A percentile compares a stretch with the other conserved stretches of the same genome.
Evolutionary conservation across 35 echinoderm and acorn worm species (phyloP).

Genomic region (Chiridota heheva): DNA sequence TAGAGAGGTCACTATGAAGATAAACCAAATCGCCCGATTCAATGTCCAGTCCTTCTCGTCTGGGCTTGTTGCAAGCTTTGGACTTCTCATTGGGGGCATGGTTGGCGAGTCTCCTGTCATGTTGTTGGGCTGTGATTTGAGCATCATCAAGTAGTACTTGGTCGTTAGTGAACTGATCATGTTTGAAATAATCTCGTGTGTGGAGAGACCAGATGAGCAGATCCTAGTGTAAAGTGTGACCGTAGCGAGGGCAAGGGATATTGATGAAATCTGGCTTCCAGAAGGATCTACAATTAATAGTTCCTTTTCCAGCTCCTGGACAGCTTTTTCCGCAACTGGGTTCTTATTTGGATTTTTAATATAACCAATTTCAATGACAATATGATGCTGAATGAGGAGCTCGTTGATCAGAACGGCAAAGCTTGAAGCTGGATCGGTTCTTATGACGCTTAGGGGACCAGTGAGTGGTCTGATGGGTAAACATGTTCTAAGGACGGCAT

Average conservation of each 20-base stretch:
- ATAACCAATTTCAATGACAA: no score
- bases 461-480: slow-evolving; percentile 32
- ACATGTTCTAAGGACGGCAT: slow-evolving; percentile 24
- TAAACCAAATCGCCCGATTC: slow-evolving; percentile 68
- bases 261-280: slow-evolving; percentile 20
- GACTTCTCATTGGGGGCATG: slow-evolving; percentile 32
- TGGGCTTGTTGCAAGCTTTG: background rate
- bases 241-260: slow-evolving; percentile 18
- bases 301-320: slow-evolving; percentile 44
- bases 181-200: slow-evolving; percentile 64
- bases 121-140: slow-evolving; percentile 36
- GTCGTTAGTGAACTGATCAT: slow-evolving; percentile 63
- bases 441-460: slow-evolving; percentile 41
- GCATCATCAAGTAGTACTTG: slow-evolving; percentile 53
- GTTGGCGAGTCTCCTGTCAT: slow-evolving; percentile 29
- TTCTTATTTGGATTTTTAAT: slow-evolving; percentile 60
- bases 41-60: background rate
- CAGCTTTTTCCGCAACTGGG: slow-evolving; percentile 52
- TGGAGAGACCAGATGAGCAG: slow-evolving; percentile 43
- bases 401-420: no score
- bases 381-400: no score
- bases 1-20: slow-evolving; percentile 52
- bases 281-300: slow-evolving; percentile 28
- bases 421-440: slow-evolving; percentile 32
- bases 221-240: slow-evolving; percentile 43